Evolutionary conservation across 1,140 invertebrate species (phyloP).

Genomic region (Chironomus striatipennis): DNA sequence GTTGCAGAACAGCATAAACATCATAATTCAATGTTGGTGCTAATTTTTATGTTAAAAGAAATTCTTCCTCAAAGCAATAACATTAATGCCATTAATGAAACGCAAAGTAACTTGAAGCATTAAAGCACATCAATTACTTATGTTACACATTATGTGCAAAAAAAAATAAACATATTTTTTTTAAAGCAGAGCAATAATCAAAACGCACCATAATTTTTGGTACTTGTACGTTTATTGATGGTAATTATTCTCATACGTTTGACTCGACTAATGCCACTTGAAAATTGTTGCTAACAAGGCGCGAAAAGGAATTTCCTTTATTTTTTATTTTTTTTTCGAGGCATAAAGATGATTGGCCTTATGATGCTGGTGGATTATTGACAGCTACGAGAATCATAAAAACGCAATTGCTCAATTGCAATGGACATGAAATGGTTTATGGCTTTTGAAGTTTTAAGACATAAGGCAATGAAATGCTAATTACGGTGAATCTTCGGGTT

Average conservation of each 20-base stretch:
- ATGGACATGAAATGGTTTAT: too few species aligned
- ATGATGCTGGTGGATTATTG: too few species aligned
- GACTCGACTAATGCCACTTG: neutral
- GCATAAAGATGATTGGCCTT: neutral
- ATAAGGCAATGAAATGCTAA: too few species aligned
- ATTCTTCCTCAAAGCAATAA: neutral
- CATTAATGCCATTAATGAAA: neutral
- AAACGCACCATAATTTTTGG: neutral
- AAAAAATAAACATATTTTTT: neutral
- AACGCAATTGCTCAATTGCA: too few species aligned
- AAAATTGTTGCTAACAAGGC: neutral
- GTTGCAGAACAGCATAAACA: neutral
- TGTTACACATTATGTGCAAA: neutral
- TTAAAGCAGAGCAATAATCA: conserved; percentile 8
- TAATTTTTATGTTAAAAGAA: neutral
- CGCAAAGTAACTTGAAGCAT: neutral
- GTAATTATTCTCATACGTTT: neutral
- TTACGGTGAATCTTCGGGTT: too few species aligned
- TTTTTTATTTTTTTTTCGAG: neutral
- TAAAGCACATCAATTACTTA: neutral
- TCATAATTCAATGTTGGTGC: neutral
- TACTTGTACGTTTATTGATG: neutral
- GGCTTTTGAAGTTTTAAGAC: too few species aligned
- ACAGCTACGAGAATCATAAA: too few species aligned
- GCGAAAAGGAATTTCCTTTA: conserved; percentile 11